Evolutionary conservation across 2,888 invertebrate species (phyloP).

Genomic region (Hecatera dysodea): DNA sequence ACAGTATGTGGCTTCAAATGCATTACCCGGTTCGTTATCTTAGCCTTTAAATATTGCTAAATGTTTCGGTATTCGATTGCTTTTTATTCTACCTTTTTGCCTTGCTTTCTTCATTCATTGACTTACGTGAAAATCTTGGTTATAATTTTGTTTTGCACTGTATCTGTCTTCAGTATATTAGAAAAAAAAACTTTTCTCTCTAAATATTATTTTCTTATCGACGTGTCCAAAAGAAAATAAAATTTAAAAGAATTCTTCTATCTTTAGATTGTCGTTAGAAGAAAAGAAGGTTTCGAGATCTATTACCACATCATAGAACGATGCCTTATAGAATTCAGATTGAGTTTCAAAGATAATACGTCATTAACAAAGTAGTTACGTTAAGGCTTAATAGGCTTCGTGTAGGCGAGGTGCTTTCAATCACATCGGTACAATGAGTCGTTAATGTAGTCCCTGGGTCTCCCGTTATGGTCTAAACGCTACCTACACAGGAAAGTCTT

Average conservation of each 20-base stretch:
- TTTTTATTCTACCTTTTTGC: slow-evolving; percentile 31
- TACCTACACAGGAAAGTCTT: slow-evolving; percentile 75
- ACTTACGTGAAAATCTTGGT: neutral
- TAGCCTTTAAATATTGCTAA: slow-evolving; percentile 53
- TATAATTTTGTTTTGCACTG: neutral
- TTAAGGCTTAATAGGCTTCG: slow-evolving; percentile 73
- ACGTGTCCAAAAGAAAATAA: neutral
- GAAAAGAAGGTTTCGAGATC: slow-evolving; percentile 14
- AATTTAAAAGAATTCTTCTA: neutral
- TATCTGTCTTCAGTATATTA: neutral
- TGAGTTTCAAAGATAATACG: slow-evolving; percentile 62
- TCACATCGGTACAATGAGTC: slow-evolving; percentile 80
- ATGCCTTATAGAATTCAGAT: slow-evolving; percentile 51
- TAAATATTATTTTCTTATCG: too few relatives aligned
- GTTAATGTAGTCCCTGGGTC: slow-evolving; percentile 76
- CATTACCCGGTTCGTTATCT: slow-evolving; percentile 56
- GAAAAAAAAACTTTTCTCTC: too few relatives aligned
- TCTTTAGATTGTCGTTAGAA: neutral
- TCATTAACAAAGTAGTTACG: slow-evolving; percentile 69
- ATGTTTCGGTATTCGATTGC: slow-evolving; percentile 53
- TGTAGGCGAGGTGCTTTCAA: slow-evolving; percentile 81
- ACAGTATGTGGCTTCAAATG: slow-evolving; percentile 49
- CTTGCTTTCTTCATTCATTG: slow-evolving; percentile 21
- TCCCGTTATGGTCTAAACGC: slow-evolving; percentile 71
- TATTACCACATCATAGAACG: slow-evolving; percentile 15